A percentile compares a stretch with the other conserved stretches of the same genome.
These are phyloP conservation scores for Numenius arquata DNA, from an alignment of 2,113 vertebrate species.

Conservation along the genomic window DNA sequence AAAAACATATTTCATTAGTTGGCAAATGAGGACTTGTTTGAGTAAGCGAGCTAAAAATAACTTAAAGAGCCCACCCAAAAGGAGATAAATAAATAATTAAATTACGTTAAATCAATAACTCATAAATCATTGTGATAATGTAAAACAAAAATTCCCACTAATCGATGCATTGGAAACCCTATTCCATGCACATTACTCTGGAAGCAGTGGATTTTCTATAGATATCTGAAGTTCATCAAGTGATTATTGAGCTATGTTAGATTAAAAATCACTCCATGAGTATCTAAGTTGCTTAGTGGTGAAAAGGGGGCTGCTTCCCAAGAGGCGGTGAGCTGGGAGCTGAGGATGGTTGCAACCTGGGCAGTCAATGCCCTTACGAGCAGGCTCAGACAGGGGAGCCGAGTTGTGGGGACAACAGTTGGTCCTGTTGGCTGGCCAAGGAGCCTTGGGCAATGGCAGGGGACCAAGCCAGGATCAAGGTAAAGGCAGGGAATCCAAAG, in stretches of 20 bases:
- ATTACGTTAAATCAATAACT: neutral
- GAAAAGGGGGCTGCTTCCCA: neutral
- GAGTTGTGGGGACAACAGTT: neutral
- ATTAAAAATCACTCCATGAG: neutral
- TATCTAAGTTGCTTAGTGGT: neutral
- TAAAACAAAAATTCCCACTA: neutral
- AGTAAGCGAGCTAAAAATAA: neutral
- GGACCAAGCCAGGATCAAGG: neutral
- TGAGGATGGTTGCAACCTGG: accelerated
- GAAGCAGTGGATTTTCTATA: neutral
- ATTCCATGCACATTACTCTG: neutral
- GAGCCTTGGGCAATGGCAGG: neutral
- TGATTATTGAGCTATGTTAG: neutral
- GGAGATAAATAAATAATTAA: neutral
- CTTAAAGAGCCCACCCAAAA: neutral
- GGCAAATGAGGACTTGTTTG: neutral
- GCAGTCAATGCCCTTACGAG: no score
- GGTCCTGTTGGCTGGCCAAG: neutral
- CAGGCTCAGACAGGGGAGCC: neutral
- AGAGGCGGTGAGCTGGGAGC: neutral
- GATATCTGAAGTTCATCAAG: neutral
- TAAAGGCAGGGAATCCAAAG: neutral
- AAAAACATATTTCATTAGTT: neutral
- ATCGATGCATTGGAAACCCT: neutral
- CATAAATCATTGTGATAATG: neutral